These are phyloP conservation scores for Sternarchorhynchus goeldii DNA, from an alignment of 2,797 vertebrate genomes.

Conservation along the genomic window DNA sequence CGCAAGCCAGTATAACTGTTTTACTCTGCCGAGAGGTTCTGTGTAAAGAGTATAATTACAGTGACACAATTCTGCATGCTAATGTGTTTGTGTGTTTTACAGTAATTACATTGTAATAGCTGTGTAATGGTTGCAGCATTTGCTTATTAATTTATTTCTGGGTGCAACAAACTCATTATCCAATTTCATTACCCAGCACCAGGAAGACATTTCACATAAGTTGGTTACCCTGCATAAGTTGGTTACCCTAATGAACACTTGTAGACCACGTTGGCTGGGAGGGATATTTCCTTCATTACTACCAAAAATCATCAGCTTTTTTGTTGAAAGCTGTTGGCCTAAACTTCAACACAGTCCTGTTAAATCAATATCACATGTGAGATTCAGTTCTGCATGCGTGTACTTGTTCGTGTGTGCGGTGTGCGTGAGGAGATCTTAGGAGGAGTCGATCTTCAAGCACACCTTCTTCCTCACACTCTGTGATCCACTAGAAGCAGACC, in stretches of 20 bases:
- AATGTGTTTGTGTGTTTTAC: background rate
- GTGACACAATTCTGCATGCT: background rate
- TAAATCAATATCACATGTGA: no score
- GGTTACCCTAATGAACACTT: slow-evolving; percentile 37
- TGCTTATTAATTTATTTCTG: slow-evolving; percentile 2
- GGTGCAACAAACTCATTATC: slow-evolving; percentile 18
- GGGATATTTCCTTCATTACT: background rate
- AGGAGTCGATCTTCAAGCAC: no score
- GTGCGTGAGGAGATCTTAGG: background rate
- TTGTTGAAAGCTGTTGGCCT: no score
- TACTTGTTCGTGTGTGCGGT: background rate
- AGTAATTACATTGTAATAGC: slow-evolving; percentile 21
- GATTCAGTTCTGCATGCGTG: background rate
- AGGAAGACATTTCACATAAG: slow-evolving; percentile 25
- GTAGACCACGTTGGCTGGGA: slow-evolving; percentile 50
- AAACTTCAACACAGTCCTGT: no score
- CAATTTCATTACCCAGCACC: slow-evolving; percentile 21
- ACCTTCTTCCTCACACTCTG: no score
- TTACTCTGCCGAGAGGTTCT: background rate
- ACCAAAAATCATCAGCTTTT: no score
- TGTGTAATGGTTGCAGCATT: background rate
- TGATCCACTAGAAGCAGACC: no score
- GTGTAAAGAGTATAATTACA: background rate
- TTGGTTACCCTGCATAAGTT: slow-evolving; percentile 3
- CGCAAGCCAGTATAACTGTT: background rate